Percentiles rank a stretch among this genome's conserved stretches.
Conservation (phyloP, 2,888 invertebrate species). For the Phortica okadai region DNA sequence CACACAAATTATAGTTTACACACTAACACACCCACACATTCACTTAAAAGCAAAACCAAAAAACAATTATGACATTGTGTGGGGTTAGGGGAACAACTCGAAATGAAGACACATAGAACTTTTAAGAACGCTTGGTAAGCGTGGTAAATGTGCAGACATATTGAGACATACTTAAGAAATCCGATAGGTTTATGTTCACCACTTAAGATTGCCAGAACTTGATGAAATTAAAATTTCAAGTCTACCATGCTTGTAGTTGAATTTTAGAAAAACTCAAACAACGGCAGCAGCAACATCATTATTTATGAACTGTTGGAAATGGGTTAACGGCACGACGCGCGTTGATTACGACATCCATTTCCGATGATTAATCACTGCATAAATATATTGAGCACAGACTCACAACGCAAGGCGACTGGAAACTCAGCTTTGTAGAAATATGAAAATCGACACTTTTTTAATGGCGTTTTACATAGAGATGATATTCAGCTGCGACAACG, state of each 20-base stretch:
- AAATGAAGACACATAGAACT: conserved; percentile 22
- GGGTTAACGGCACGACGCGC: conserved; percentile 55
- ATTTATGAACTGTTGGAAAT: conserved; percentile 66
- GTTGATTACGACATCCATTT: conserved; percentile 64
- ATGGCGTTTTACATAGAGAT: conserved; percentile 63
- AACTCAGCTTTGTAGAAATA: conserved; percentile 30
- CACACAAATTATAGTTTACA: conserved; percentile 48
- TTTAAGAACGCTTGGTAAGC: background rate
- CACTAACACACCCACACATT: conserved; percentile 35
- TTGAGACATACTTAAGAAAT: conserved; percentile 59
- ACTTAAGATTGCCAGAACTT: conserved; percentile 66
- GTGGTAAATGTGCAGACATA: conserved; percentile 27
- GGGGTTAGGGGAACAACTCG: background rate
- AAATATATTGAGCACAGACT: conserved; percentile 15
- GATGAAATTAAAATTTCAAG: conserved; percentile 54
- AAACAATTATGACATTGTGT: background rate
- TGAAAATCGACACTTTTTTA: conserved; percentile 42
- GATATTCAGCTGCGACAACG: conserved; percentile 40
- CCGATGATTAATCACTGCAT: conserved; percentile 58
- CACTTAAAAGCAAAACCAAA: conserved; percentile 18
- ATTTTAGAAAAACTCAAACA: background rate
- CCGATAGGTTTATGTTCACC: conserved; percentile 59
- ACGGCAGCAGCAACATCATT: conserved; percentile 28
- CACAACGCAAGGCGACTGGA: background rate
- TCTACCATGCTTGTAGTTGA: conserved; percentile 34